Evolutionary conservation across 2,113 vertebrate species (phyloP), one percentile per base, ranked within the genome.

Genomic region (Pangasianodon hypophthalmus): DNA sequence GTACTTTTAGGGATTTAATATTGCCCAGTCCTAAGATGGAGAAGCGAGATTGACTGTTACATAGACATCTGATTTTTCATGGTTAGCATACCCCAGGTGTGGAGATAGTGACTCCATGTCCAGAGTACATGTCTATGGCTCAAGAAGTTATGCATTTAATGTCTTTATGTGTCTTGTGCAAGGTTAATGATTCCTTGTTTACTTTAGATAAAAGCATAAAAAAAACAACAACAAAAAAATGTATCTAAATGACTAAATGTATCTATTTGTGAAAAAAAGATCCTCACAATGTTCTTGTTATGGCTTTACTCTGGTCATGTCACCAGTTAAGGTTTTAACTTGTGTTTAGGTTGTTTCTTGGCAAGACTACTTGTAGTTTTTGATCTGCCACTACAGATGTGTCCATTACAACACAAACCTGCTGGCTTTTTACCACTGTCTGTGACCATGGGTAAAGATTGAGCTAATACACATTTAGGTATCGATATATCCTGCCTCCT

Each of bases 1-100:
- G 93, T 87, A 94, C 95, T 91, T 95, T 93, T 84, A 98, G 91
- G 7, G 95, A 95, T 32, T 83, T 64, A 7, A 92, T 62, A 14
- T 88, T 91, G 41, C 91, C 88, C 81, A 97, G 86, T 24, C 96
- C 96, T 96, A 88, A 7, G 46, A 52, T 90, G 46, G 11, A 83
- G 11, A 29, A 48, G 7, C 19, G 1, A 37, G 41, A 67, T 54
- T 2, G 44, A 62, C n/a, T 64, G 41, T 60, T 60, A 44, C 5
- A 29, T 67, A 41, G 73, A 82, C 13, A 56, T 71, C 24, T 21
- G 48, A 18, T 62, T 62, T 41, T n/a, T 32, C 1, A 88, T 88
- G 56, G 29, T 62, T 54, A 82, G 19, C 54, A 21, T 83, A 58
- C n/a, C 1, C 14, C 50, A 19, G 79, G 26, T 18, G 7, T 56